Base-by-base conservation (phyloP, 2,113 vertebrate genomes). In the Caretta caretta region DNA sequence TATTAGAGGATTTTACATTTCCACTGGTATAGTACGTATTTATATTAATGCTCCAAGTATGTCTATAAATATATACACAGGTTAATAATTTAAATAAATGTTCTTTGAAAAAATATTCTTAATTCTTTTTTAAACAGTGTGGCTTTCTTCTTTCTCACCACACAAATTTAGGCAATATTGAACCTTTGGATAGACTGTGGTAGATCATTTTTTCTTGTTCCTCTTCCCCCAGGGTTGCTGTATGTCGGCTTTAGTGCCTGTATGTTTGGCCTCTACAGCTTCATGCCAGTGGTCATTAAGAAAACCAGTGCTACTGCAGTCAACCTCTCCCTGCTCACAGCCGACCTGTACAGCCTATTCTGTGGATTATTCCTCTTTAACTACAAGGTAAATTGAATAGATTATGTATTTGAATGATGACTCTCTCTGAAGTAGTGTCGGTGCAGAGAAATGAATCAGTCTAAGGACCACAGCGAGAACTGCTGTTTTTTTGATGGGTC, bases 201-300 rank as follows among this genome's bases (percentile, higher is more conserved):
- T 85, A 88, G 16, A 50, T 96, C 62, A 88, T 92, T 92, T 56
- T 75, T 56, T 72, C 92, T 91, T 75, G 29, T 93, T 92, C 95
- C 91, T 94, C 69, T 93, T 51, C 97, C 25, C 53, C 1, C 97
- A 99, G 99, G 99, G 27, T 98, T 99, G 80, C 98, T 99, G 88
- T 99, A 99, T 3, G 98, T 99, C 2, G 99, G 98, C 82, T 99
- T 99, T 88, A 99, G 99, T 20, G 99, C 99, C 98, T 99, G 99
- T 97, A 99, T 99, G 99, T 99, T 99, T 90, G 98, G 99, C 91
- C 98, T 99, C 72, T 99, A 99, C 97, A 99, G 99, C 98, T 99
- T 99, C 90, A 99, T 99, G 99, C 99, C 99, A 1, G 98, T 99
- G 56, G 99, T 99, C 96, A 99, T 99, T 87, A 99, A 99, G 97